Base-by-base conservation (phyloP, 2,113 vertebrate genomes). In the Coregonus clupeaformis region DNA sequence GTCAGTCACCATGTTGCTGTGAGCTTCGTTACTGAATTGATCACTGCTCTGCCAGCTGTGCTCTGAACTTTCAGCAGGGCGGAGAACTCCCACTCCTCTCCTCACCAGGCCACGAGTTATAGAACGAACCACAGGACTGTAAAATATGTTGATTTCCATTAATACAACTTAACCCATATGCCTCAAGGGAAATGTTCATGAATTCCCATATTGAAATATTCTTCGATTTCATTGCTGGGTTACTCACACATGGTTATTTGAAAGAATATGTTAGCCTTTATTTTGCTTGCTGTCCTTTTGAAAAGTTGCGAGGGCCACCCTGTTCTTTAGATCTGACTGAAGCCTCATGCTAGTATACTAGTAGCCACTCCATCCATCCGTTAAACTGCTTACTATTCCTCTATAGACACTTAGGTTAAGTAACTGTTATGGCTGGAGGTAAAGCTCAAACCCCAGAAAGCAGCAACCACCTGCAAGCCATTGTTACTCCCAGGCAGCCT, bases 361-460 rank as follows among this genome's bases (percentile, higher is more conserved):
- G 22, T 59, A 70, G 22, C 25, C 57, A 55, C 49, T 81, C 59
- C n/a, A 22, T 64, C 66, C 60, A 47, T 79, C 82, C 73, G 84
- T 88, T 78, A 79, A 74, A 81, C 81, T 85, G 68, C 82, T 85
- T 81, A 79, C 73, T 30, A 74, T 84, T 84, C 74, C 74, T 75
- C 81, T 88, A 63, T 82, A 84, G 73, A 82, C 82, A 80, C 84
- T 85, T 80, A 64, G 72, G 85, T 87, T 86, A 89, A 92, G 87
- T 80, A 83, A 86, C 80, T 86, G 80, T 86, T 90, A 86, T 71
- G 80, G 75, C 74, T 76, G 64, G 62, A 81, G 81, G 79, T 82
- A 75, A 86, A 73, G 47, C 78, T 82, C 85, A 85, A 86, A 88
- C 77, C 84, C 75, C 80, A 76, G 76, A 87, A 77, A 80, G 68